Percentiles rank a stretch among this genome's conserved stretches.
These are phyloP conservation scores for Tetramorium alpestre DNA, from an alignment of 1,140 invertebrate genomes.

Conservation along the genomic window DNA sequence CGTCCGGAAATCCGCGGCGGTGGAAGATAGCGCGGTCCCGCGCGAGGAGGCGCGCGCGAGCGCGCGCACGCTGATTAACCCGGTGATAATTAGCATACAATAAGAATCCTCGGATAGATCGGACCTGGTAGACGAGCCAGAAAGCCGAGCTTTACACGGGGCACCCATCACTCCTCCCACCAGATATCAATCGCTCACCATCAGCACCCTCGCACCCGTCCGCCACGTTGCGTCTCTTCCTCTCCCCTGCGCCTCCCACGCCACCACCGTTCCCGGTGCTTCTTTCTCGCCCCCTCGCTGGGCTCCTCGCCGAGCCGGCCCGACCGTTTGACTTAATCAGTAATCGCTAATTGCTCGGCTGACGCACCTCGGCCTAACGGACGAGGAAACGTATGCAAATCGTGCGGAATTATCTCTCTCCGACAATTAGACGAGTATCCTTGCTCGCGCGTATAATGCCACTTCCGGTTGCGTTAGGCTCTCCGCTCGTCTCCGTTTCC, in stretches of 20 bases:
- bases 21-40: conserved; percentile 67
- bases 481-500: conserved; percentile 1
- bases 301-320: conserved; percentile 67
- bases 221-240: conserved; percentile 46
- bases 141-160: conserved; percentile 78
- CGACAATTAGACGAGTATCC: conserved; percentile 84
- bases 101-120: conserved; percentile 80
- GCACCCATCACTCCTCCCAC: conserved; percentile 81
- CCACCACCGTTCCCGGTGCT: conserved; percentile 1
- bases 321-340: conserved; percentile 85
- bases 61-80: conserved; percentile 70
- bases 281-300: conserved; percentile 3
- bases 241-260: conserved; percentile 26
- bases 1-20: conserved; percentile 64
- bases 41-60: conserved; percentile 49
- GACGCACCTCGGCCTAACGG: conserved; percentile 81
- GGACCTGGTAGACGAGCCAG: conserved; percentile 74
- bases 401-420: conserved; percentile 81
- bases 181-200: conserved; percentile 83
- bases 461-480: conserved; percentile 77
- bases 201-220: conserved; percentile 74
- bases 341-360: conserved; percentile 85
- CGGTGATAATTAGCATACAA: conserved; percentile 84
- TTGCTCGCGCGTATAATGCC: conserved; percentile 82
- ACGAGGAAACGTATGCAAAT: conserved; percentile 85